Evolutionary conservation across 2,797 vertebrate species (phyloP).

Genomic region (Sylvilagus floridanus): DNA sequence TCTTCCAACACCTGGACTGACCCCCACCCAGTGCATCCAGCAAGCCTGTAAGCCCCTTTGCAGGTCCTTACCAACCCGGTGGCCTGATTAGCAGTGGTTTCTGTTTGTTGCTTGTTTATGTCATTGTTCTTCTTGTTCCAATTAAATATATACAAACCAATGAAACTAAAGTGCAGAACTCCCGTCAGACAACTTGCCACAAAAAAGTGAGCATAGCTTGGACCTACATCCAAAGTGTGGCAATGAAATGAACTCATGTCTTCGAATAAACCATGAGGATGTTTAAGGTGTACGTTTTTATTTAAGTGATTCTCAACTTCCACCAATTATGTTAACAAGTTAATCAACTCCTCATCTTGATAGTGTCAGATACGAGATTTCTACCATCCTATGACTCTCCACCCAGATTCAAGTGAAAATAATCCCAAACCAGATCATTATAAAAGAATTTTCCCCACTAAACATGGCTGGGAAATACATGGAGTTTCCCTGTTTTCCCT

Average conservation of each 20-base stretch:
- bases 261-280: neutral
- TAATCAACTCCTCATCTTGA: neutral
- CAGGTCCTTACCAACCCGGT: neutral
- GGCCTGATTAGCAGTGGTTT: neutral
- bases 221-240: neutral
- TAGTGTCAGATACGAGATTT: neutral
- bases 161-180: neutral
- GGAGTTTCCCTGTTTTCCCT: neutral
- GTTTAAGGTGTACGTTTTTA: slow-evolving; percentile 17
- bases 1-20: neutral
- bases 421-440: slow-evolving; percentile 24
- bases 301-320: neutral
- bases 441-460: neutral
- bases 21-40: too few species aligned
- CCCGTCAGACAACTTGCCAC: neutral
- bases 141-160: neutral
- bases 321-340: neutral
- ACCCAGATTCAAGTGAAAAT: slow-evolving; percentile 13
- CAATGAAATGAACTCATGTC: neutral
- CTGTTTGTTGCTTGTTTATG: neutral
- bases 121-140: neutral
- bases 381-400: neutral
- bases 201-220: neutral
- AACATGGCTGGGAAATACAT: neutral
- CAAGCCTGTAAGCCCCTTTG: neutral